These are phyloP conservation scores for Chrysolina haemoptera DNA, from an alignment of 2,888 invertebrate genomes.

Conservation along the genomic window DNA sequence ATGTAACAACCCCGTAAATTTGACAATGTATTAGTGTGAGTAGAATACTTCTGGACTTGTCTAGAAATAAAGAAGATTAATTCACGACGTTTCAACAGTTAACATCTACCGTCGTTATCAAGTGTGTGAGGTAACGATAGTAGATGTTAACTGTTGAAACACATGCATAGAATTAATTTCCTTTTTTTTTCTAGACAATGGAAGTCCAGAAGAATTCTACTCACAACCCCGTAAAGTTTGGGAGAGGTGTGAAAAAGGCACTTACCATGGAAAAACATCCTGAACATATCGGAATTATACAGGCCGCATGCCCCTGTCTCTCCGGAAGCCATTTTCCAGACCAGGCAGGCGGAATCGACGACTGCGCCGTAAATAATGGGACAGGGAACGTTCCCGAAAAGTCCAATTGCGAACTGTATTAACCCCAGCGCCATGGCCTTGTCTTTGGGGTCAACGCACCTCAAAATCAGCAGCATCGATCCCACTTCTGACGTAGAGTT, in stretches of 20 bases:
- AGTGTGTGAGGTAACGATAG: no score
- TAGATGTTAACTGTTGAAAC: no score
- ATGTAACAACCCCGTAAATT: background rate
- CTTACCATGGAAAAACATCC: slow-evolving; percentile 88
- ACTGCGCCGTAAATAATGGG: slow-evolving; percentile 95
- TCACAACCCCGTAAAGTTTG: background rate
- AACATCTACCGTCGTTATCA: no score
- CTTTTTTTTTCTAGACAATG: no score
- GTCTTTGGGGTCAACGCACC: slow-evolving; percentile 92
- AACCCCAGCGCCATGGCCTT: slow-evolving; percentile 96
- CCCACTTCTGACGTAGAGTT: slow-evolving; percentile 95
- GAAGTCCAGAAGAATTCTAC: no score
- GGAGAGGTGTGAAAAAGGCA: slow-evolving; percentile 4
- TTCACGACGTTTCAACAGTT: no score
- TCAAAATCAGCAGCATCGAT: slow-evolving; percentile 89
- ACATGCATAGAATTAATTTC: no score
- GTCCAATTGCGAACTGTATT: slow-evolving; percentile 93
- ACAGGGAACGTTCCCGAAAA: slow-evolving; percentile 95
- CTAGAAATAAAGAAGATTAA: no score
- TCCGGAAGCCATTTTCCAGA: slow-evolving; percentile 88
- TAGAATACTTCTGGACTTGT: no score
- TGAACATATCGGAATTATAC: slow-evolving; percentile 88
- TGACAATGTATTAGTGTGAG: no score
- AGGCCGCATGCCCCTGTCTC: slow-evolving; percentile 88
- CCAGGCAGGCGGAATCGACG: slow-evolving; percentile 91